These are phyloP conservation scores for Cydia fagiglandana DNA, from an alignment of 1,140 invertebrate species.

Conservation along the genomic window DNA sequence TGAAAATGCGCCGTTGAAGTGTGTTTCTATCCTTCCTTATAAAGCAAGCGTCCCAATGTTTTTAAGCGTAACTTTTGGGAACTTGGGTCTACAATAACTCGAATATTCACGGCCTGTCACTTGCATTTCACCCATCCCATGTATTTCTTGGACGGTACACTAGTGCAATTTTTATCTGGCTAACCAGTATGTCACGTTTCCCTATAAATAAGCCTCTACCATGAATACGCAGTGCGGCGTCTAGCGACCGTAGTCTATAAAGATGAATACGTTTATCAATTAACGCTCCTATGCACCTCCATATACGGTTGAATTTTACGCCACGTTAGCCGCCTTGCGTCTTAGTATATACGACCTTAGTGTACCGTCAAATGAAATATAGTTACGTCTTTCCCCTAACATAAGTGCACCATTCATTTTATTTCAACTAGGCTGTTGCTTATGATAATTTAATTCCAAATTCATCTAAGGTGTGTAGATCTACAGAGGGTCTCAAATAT, in stretches of 20 bases:
- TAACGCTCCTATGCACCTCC: too few relatives aligned
- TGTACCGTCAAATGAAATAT: background rate
- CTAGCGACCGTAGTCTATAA: too few relatives aligned
- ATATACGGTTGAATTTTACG: too few relatives aligned
- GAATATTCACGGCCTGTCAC: background rate
- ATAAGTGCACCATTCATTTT: constrained; percentile 4
- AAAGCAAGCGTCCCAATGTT: background rate
- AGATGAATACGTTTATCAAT: too few relatives aligned
- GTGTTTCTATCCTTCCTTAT: background rate
- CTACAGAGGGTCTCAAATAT: background rate
- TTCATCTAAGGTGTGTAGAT: background rate
- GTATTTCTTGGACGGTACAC: background rate
- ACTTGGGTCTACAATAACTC: background rate
- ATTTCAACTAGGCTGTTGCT: background rate
- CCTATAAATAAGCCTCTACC: background rate
- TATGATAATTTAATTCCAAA: background rate
- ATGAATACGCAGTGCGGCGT: too few relatives aligned
- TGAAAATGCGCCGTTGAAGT: too few relatives aligned
- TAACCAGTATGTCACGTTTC: background rate
- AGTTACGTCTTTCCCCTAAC: background rate
- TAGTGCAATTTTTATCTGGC: background rate
- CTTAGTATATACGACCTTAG: background rate
- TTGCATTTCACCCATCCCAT: background rate
- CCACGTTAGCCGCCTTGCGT: background rate
- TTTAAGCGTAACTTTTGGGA: background rate